A percentile compares a stretch with the other conserved stretches of the same genome.
Evolutionary conservation across 1,140 invertebrate species (phyloP).

Genomic region (Drosophila pachea): DNA sequence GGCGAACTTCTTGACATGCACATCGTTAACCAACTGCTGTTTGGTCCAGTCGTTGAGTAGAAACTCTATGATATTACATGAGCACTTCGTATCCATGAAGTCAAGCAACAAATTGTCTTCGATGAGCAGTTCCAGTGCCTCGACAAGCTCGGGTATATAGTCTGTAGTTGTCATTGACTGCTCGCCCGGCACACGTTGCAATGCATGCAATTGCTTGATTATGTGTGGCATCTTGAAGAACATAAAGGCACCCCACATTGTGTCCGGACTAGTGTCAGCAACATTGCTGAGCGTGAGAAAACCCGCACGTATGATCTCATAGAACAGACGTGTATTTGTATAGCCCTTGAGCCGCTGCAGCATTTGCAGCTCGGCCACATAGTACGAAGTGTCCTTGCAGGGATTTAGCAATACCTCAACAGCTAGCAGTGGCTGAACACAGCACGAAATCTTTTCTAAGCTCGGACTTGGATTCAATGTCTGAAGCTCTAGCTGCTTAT

Average conservation of each 20-base stretch:
- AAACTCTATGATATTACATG: constrained; percentile 91
- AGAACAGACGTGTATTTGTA: constrained; percentile 86
- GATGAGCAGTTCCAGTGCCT: constrained; percentile 89
- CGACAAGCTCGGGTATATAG: constrained; percentile 86
- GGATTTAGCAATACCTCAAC: constrained; percentile 88
- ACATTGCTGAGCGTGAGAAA: constrained; percentile 90
- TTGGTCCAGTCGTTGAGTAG: constrained; percentile 90
- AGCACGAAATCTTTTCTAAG: constrained; percentile 85
- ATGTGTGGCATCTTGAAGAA: constrained; percentile 93
- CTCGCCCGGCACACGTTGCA: constrained; percentile 77
- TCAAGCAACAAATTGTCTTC: constrained; percentile 91
- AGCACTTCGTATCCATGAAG: constrained; percentile 92
- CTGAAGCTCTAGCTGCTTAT: constrained; percentile 64
- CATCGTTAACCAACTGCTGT: constrained; percentile 88
- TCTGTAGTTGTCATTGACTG: constrained; percentile 76
- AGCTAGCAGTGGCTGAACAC: constrained; percentile 86
- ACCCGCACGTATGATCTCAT: constrained; percentile 92
- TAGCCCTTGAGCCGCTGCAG: constrained; percentile 90
- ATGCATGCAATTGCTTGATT: constrained; percentile 84
- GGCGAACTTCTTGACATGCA: constrained; percentile 86
- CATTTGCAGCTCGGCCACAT: constrained; percentile 89
- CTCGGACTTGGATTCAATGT: constrained; percentile 67
- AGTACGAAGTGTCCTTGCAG: constrained; percentile 86
- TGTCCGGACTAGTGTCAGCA: constrained; percentile 84
- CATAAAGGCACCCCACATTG: constrained; percentile 95